These are phyloP conservation scores for Hirtodrosophila cameraria DNA, from an alignment of 2,888 invertebrate genomes.

Conservation along the genomic window DNA sequence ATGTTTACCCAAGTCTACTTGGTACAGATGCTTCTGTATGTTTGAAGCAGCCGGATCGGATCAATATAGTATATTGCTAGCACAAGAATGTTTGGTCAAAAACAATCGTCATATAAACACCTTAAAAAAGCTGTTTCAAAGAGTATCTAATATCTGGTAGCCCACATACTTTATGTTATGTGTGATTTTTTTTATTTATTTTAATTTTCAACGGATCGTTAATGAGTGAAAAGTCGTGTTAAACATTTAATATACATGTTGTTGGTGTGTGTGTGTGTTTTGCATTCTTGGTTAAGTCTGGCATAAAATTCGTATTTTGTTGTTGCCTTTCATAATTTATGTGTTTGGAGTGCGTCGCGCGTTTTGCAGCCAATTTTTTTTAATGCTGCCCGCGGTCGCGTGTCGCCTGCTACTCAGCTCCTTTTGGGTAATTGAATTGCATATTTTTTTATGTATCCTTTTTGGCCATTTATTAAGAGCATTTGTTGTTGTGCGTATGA, in stretches of 20 bases:
- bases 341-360: constrained; percentile 54
- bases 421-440: constrained; percentile 60
- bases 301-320: constrained; percentile 20
- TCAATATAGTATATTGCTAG: too few species aligned
- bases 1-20: too few species aligned
- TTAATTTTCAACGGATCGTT: constrained; percentile 33
- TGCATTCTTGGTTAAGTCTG: constrained; percentile 33
- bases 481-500: constrained; percentile 14
- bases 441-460: constrained; percentile 25
- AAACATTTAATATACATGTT: constrained; percentile 75
- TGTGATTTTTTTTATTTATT: constrained; percentile 14
- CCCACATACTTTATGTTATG: too few species aligned
- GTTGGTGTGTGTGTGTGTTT: constrained; percentile 28
- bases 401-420: constrained; percentile 40
- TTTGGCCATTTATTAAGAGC: constrained; percentile 26
- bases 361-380: constrained; percentile 40
- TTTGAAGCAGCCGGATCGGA: too few species aligned
- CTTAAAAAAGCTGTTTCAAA: too few species aligned
- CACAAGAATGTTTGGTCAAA: too few species aligned
- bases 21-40: too few species aligned
- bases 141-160: too few species aligned
- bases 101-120: too few species aligned
- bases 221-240: constrained; percentile 79
- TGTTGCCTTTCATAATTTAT: constrained; percentile 57
- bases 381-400: constrained; percentile 54